Conservation (phyloP, 2,797 vertebrate species). For the Fistularia tabacaria region DNA sequence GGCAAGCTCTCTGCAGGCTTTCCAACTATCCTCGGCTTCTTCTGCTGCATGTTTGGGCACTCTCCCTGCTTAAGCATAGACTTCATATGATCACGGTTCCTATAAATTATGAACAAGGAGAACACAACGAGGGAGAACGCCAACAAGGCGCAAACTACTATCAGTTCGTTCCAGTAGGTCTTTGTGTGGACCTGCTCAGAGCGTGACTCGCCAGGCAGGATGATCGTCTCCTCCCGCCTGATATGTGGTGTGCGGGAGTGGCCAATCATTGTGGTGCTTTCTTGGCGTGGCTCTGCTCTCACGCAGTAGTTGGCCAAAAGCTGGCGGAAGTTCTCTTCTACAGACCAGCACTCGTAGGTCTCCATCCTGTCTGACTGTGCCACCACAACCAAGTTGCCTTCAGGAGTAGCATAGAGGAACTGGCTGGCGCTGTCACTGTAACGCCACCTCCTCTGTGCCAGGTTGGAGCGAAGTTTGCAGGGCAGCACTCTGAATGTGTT, state of each 20-base stretch:
- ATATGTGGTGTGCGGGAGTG: conserved; percentile 64
- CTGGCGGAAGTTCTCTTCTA: conserved; percentile 85
- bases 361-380: conserved; percentile 75
- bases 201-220: conserved; percentile 42
- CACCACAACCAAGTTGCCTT: conserved; percentile 85
- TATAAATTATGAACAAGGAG: conserved; percentile 80
- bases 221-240: conserved; percentile 50
- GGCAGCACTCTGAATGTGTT: conserved; percentile 80
- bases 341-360: conserved; percentile 88
- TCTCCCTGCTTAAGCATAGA: conserved; percentile 83
- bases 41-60: conserved; percentile 79
- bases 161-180: conserved; percentile 89
- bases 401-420: conserved; percentile 77
- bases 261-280: conserved; percentile 47
- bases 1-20: conserved; percentile 82
- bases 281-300: conserved; percentile 51
- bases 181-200: conserved; percentile 69
- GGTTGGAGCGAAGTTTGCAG: conserved; percentile 85
- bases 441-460: conserved; percentile 83
- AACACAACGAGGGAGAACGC: conserved; percentile 71
- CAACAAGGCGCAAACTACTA: conserved; percentile 83
- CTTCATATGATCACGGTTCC: conserved; percentile 83
- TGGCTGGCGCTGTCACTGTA: conserved; percentile 72
- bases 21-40: conserved; percentile 73
- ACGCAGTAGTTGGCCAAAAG: conserved; percentile 88